Base-by-base conservation (phyloP, 2,888 invertebrate species). In the Lapara coniferarum region DNA sequence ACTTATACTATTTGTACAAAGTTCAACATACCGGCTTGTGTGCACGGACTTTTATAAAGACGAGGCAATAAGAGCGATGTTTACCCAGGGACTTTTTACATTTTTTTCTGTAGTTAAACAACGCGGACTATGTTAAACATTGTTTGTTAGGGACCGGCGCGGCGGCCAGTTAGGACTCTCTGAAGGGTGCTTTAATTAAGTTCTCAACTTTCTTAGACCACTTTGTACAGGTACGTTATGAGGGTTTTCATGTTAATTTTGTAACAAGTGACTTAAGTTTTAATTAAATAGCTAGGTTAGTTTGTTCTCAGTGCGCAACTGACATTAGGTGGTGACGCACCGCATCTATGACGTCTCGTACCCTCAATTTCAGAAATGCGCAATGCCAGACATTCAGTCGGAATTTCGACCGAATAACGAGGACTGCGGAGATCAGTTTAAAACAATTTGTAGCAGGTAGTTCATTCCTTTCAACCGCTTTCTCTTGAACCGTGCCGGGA, bases 181-280 rank as follows among this genome's bases (percentile, higher is more conserved):
- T 71, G 71, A 78, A 80, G 77, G 76, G 77, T 78, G 69, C 76
- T 80, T 82, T 82, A 85, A 84, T 86, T 80, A 85, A 83, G 81
- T 84, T 82, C 77, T 77, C 78, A 79, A 82, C 79, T 84, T 81
- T 83, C 82, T 82, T 78, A 78, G 75, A 80, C 75, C 78, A 77
- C 74, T 82, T 79, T 81, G 73, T 76, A 72, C 71, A 74, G 77
- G 77, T 78, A 81, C 72, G 71, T 78, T 77, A 75, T 74, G 72
- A 75, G 71, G 75, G 75, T 73, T 74, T 77, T 74, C 74, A 79
- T 79, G 77, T 79, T 82, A 82, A 84, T 82, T 82, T 80, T 70
- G 74, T 79, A 78, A 79, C 77, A 79, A 83, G 80, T 81, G 78
- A 77, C 77, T 80, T 76, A 85, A 86, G 81, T 85, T 87, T 86